Evolutionary conservation across 1,140 invertebrate species (phyloP), one percentile per base, ranked within the genome.

Genomic region (Spodoptera frugiperda): DNA sequence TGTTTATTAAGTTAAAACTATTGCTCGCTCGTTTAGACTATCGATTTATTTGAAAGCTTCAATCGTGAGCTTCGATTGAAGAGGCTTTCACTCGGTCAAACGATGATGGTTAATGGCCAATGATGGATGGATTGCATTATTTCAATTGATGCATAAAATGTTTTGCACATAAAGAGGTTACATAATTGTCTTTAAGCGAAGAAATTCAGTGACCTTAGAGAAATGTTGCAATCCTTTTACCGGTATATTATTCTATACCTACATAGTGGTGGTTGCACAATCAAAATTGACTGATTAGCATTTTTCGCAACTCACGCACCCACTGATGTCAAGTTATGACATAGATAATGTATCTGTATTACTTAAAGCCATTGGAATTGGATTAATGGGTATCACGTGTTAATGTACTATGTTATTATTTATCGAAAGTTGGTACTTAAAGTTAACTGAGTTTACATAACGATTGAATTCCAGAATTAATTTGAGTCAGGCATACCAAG

Each of bases 201-300:
- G 59, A 75, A 75, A 51, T 63, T 53, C 48, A 30, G 25, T 65
- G 59, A 75, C 72, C 72, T 75, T 75, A 75, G 54, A 17, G 59
- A 63, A 14, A 44, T 75, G 72, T 65, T 25, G 72, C 53, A 75
- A 75, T 75, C 72, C 19, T 53, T 75, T 65, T 75, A 63, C 33
- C 59, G 14, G 72, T 53, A 53, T 65, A 75, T 63, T 65, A 54
- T 65, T 51, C 48, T 44, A 39, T 49, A n/a, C n/a, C n/a, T n/a
- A 65, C 49, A 65, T 54, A 65, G 25, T 51, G 12, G 44, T 49
- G 49, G 49, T 75, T 63, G 49, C 25, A n/a, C 30, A 75, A 75
- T 53, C 44, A 17, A 19, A 65, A 75, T 51, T 39, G 30, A 39
- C 59, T 75, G 46, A 75, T 75, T 75, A 65, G 72, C 72, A 75